Percentiles rank a stretch among this genome's conserved stretches.
phyloP scores from a whole-genome alignment of 2,888 invertebrate genomes.

The Coleophora deauratella region DNA sequence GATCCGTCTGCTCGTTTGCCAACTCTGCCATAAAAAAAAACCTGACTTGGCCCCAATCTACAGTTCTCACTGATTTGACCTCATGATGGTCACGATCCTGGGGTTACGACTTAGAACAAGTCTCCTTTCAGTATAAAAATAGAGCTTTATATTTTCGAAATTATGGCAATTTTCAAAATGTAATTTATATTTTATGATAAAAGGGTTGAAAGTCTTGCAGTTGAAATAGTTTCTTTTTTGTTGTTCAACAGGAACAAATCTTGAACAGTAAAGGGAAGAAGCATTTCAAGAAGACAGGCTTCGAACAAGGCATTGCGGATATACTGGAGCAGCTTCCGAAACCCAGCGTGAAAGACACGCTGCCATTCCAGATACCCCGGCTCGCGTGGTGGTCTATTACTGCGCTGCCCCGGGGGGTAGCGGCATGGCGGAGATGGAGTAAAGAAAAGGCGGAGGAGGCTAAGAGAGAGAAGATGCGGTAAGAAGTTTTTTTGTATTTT shows the following conservation, averaged over 20 bases:
- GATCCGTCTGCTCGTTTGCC: too few relatives aligned
- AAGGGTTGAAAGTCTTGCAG: too few relatives aligned
- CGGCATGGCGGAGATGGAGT: slow-evolving; percentile 36
- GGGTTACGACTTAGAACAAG: too few relatives aligned
- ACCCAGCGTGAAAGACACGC: slow-evolving; percentile 82
- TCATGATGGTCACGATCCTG: too few relatives aligned
- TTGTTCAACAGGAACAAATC: slow-evolving; percentile 76
- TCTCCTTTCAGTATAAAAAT: too few relatives aligned
- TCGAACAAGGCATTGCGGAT: slow-evolving; percentile 76
- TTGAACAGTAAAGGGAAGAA: slow-evolving; percentile 78
- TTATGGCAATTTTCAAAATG: too few relatives aligned
- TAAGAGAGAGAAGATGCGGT: slow-evolving; percentile 76
- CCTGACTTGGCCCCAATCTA: too few relatives aligned
- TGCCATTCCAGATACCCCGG: slow-evolving; percentile 88
- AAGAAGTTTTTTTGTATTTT: slow-evolving; percentile 16
- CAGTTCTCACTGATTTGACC: too few relatives aligned
- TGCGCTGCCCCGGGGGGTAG: slow-evolving; percentile 67
- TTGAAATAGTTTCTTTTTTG: too few relatives aligned
- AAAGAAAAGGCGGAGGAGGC: slow-evolving; percentile 73
- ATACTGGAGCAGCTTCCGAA: slow-evolving; percentile 79
- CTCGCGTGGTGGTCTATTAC: slow-evolving; percentile 77
- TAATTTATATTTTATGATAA: too few relatives aligned
- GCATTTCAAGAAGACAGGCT: slow-evolving; percentile 76
- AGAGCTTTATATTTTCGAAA: too few relatives aligned
- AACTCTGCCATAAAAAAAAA: too few relatives aligned